Percentiles rank a stretch among this genome's conserved stretches.
Conservation (phyloP, 37 sponge, comb jelly and placozoan genomes). For the Chondrosia reniformis region DNA sequence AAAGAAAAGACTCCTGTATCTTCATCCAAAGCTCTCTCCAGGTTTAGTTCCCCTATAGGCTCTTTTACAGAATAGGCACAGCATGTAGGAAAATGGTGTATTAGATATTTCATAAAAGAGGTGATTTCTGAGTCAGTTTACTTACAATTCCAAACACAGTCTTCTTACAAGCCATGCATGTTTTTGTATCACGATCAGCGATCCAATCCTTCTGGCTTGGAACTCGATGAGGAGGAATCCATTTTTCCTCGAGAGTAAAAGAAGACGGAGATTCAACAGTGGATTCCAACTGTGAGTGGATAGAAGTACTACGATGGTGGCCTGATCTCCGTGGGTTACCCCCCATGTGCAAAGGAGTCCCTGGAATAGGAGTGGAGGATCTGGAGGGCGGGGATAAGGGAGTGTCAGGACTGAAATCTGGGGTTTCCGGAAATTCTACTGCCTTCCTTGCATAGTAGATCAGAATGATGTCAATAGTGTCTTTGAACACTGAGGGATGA, state of each 20-base stretch:
- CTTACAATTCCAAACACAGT: constrained; percentile 85
- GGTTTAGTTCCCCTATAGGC: no score
- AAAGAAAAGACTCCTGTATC: no score
- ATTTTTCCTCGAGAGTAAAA: not conserved
- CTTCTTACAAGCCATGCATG: constrained; percentile 61
- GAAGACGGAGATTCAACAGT: not conserved
- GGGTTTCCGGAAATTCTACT: constrained; percentile 45
- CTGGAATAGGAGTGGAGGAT: not conserved
- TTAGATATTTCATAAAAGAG: no score
- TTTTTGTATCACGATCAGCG: constrained; percentile 33
- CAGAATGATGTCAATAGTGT: constrained; percentile 20
- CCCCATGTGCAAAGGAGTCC: not conserved
- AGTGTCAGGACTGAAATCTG: not conserved
- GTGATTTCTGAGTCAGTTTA: not conserved
- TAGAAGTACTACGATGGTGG: constrained; percentile 2
- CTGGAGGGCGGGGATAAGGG: not conserved
- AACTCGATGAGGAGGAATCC: not conserved
- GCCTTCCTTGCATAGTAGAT: constrained; percentile 68
- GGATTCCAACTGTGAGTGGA: constrained; percentile 3
- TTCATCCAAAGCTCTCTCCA: no score
- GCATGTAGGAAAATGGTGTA: no score
- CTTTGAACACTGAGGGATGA: constrained; percentile 32
- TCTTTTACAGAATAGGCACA: no score
- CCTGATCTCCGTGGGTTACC: not conserved
- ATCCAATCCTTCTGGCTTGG: constrained; percentile 62